Percentiles rank a stretch among this genome's conserved stretches.
Conservation (phyloP, 2,113 vertebrate species). For the Oceanites oceanicus region DNA sequence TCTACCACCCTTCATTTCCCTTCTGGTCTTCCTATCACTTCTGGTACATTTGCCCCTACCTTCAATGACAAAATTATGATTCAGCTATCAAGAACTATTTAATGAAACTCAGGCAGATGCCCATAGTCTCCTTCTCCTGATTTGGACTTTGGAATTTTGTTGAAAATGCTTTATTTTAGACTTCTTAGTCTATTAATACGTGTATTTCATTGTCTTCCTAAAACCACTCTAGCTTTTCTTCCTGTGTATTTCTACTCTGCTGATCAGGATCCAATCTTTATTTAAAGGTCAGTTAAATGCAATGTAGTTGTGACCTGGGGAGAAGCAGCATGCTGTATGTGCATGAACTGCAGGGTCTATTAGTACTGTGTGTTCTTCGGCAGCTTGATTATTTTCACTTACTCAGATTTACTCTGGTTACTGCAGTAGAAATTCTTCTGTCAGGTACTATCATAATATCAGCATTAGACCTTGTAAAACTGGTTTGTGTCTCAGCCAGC, state of each 20-base stretch:
- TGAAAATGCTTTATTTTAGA: neutral
- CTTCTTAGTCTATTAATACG: neutral
- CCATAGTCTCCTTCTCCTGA: neutral
- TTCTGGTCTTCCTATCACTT: constrained; percentile 1
- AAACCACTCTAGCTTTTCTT: neutral
- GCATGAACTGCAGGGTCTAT: neutral
- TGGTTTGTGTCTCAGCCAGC: neutral
- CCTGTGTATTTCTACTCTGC: neutral
- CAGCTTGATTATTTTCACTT: neutral
- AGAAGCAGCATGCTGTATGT: neutral
- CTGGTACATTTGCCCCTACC: constrained; percentile 9
- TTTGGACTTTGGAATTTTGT: neutral
- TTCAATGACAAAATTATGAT: neutral
- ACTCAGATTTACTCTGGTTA: neutral
- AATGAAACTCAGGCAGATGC: neutral
- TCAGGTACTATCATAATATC: too few relatives aligned
- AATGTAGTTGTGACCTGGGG: neutral
- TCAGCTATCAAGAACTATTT: neutral
- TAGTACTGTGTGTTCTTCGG: neutral
- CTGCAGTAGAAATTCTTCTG: neutral
- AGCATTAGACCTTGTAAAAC: neutral
- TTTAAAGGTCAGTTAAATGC: neutral
- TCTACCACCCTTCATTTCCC: constrained; percentile 46
- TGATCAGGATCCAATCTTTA: neutral
- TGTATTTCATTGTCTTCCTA: neutral